Evolutionary conservation across 2,888 invertebrate species (phyloP), one percentile per base, ranked within the genome.

Genomic region (Piscicola geometra): DNA sequence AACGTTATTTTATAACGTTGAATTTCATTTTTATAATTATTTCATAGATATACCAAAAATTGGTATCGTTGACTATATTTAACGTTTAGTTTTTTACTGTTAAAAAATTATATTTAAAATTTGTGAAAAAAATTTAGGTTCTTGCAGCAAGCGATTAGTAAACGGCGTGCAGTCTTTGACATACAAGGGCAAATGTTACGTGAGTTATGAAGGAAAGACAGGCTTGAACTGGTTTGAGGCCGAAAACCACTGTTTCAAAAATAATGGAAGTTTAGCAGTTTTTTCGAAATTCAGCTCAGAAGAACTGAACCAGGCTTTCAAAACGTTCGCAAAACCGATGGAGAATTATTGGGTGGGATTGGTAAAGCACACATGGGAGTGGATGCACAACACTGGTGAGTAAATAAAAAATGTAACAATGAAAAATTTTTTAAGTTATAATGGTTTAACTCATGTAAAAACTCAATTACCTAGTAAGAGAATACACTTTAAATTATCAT

Each of bases 311-410:
- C 12, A 3, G 15, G n/a, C 33, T 9, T 67, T 67, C 35, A 56
- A 21, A 56, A 33, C 30, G 9, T 32, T 32, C n/a, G 33, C 67
- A 3, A 67, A 35, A 28, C 32, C 9, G 9, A 67, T 67, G 67
- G 30, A 12, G 32, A 67, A 67, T n/a, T 67, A 67, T n/a, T 67
- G 67, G 67, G 35, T 67, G 15, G 67, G 67, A 15, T 67, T 67
- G 33, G n/a, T 35, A 2, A 67, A 67, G 32, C 15, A 35, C 67
- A 67, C 33, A 5, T 67, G 67, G 67, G 67, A 67, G 33, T 67
- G 67, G 67, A 32, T 5, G 67, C 32, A 35, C 21, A 67, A 67
- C 21, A 18, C 12, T 30, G 67, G 67, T 67, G 9, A 64, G 64
- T 9, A n/a, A n/a, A n/a, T n/a, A n/a, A n/a, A n/a, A n/a, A n/a